These are phyloP conservation scores for Leptinotarsa haldemani DNA, from an alignment of 2,888 invertebrate genomes.

Conservation along the genomic window DNA sequence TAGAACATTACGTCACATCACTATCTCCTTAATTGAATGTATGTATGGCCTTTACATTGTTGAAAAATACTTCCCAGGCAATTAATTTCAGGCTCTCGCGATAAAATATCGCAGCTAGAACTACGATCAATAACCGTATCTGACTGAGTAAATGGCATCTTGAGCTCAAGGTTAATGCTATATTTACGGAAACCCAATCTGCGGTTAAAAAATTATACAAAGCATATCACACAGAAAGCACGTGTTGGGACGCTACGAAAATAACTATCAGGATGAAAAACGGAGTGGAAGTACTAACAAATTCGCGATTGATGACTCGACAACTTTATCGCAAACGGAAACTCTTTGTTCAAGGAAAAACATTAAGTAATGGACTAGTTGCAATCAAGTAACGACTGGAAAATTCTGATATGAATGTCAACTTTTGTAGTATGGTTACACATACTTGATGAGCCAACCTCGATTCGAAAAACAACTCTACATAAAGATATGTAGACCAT, in stretches of 20 bases:
- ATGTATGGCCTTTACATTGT: not conserved
- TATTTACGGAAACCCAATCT: slow-evolving; percentile 1
- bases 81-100: not conserved
- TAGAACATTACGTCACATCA: too few species aligned
- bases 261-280: not conserved
- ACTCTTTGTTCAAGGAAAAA: not conserved
- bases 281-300: not conserved
- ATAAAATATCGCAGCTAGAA: not conserved
- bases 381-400: too few species aligned
- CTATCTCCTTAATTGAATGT: not conserved
- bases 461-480: too few species aligned
- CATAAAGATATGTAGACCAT: too few species aligned
- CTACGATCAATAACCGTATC: not conserved
- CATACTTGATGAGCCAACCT: too few species aligned
- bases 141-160: not conserved
- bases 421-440: too few species aligned
- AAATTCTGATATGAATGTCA: too few species aligned
- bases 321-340: not conserved
- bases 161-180: not conserved
- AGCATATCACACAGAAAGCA: not conserved
- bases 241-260: not conserved
- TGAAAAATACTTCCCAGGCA: not conserved
- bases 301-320: not conserved
- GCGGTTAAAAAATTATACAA: not conserved
- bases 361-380: too few species aligned